Percentiles rank a stretch among this genome's conserved stretches.
Conservation (phyloP, 2,113 vertebrate genomes). For the Sceloporus undulatus region DNA sequence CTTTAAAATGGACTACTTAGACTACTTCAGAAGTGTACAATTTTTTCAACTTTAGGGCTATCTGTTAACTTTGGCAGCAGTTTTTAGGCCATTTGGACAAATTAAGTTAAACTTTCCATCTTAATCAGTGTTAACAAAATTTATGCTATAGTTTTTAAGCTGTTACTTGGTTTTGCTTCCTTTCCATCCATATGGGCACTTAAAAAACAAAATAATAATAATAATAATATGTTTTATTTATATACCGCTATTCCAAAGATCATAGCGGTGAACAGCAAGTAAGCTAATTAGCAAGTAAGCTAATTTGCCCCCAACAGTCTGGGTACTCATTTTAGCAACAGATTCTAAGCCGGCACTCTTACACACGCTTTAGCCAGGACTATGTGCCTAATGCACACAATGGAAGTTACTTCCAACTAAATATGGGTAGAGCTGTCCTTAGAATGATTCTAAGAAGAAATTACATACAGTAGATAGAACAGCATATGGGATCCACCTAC, state of each 20-base stretch:
- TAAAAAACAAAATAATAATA: not conserved
- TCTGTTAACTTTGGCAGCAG: too few species aligned
- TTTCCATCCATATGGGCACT: not conserved
- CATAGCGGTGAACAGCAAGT: too few species aligned
- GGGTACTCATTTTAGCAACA: too few species aligned
- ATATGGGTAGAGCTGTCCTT: not conserved
- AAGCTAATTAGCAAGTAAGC: too few species aligned
- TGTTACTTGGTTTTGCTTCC: not conserved
- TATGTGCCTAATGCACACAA: not conserved
- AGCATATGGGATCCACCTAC: too few species aligned
- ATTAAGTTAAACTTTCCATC: not conserved
- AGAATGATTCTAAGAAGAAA: not conserved
- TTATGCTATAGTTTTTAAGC: not conserved
- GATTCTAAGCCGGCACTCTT: too few species aligned
- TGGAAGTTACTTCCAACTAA: not conserved
- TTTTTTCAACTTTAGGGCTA: slow-evolving; percentile 5
- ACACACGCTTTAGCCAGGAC: not conserved
- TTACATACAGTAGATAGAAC: not conserved
- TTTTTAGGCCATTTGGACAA: not conserved
- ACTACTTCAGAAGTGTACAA: slow-evolving; percentile 2
- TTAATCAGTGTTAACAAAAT: not conserved
- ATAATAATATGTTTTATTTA: too few species aligned
- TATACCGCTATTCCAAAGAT: too few species aligned
- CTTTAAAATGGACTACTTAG: not conserved
- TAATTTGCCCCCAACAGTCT: too few species aligned